Evolutionary conservation across 1,140 invertebrate species (phyloP).

Genomic region (Eriocheir sinensis): DNA sequence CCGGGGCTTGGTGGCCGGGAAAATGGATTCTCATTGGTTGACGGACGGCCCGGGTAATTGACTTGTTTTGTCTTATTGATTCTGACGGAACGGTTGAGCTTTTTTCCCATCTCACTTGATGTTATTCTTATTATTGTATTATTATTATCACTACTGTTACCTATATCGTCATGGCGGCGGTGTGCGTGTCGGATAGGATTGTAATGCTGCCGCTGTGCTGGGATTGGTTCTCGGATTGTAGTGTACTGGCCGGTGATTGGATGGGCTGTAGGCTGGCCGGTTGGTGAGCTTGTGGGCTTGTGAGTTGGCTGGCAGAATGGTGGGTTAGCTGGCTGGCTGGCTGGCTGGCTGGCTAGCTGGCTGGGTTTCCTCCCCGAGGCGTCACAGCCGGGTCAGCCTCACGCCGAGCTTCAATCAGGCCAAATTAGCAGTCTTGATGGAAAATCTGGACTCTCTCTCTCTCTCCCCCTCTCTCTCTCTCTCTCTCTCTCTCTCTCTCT

Average conservation of each 20-base stretch:
- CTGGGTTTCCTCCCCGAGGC: neutral
- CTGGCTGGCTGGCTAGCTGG: neutral
- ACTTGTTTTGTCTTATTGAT: conserved; percentile 55
- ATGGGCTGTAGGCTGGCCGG: neutral
- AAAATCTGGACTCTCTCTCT: neutral
- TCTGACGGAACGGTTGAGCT: neutral
- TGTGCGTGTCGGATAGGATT: neutral
- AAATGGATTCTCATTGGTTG: conserved; percentile 54
- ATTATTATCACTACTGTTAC: neutral
- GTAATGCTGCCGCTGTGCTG: neutral
- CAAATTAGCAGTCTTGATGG: neutral
- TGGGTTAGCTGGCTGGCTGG: neutral
- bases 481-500: conserved; percentile 2
- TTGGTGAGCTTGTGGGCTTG: no score
- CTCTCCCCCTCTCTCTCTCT: neutral
- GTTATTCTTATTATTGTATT: neutral
- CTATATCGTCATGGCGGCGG: no score
- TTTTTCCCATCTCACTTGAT: neutral
- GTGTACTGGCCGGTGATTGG: neutral
- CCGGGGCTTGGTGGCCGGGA: neutral
- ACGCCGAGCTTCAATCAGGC: neutral
- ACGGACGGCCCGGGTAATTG: conserved; percentile 35
- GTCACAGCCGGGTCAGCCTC: neutral
- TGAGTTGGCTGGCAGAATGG: neutral
- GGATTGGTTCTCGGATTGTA: no score